phyloP scores from a whole-genome alignment of 2,113 vertebrate species.

The Clarias gariepinus region DNA sequence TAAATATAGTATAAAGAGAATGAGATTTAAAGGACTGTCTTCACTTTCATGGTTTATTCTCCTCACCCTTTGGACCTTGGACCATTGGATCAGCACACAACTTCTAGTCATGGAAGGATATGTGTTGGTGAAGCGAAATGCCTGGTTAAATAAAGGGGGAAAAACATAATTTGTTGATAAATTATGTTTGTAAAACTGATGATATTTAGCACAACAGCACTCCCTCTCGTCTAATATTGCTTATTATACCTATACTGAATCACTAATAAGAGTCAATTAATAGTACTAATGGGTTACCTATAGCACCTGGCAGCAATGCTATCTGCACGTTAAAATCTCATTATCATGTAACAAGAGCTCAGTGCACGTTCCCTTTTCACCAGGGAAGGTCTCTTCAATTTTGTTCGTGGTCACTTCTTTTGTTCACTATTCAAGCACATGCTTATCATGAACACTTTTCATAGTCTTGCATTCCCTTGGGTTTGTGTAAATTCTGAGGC shows the following conservation, averaged over 20 bases:
- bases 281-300: not conserved
- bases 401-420: not conserved
- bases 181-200: too few relatives aligned
- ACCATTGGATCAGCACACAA: too few relatives aligned
- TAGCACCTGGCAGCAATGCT: not conserved
- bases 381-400: not conserved
- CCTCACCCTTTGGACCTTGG: too few relatives aligned
- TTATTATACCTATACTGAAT: not conserved
- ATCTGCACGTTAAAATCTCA: not conserved
- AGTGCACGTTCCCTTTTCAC: not conserved
- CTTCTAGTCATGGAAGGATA: too few relatives aligned
- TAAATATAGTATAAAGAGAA: too few relatives aligned
- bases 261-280: not conserved
- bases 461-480: not conserved
- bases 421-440: not conserved
- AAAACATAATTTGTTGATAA: too few relatives aligned
- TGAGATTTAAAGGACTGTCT: too few relatives aligned
- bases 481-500: not conserved
- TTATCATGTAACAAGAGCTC: not conserved
- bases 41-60: too few relatives aligned
- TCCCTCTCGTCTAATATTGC: too few relatives aligned
- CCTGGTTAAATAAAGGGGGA: too few relatives aligned
- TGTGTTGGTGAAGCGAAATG: too few relatives aligned
- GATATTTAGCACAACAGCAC: too few relatives aligned
- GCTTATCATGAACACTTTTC: not conserved